These are phyloP conservation scores for Papilio aristodemus DNA, from an alignment of 1,140 invertebrate species.

Conservation along the genomic window DNA sequence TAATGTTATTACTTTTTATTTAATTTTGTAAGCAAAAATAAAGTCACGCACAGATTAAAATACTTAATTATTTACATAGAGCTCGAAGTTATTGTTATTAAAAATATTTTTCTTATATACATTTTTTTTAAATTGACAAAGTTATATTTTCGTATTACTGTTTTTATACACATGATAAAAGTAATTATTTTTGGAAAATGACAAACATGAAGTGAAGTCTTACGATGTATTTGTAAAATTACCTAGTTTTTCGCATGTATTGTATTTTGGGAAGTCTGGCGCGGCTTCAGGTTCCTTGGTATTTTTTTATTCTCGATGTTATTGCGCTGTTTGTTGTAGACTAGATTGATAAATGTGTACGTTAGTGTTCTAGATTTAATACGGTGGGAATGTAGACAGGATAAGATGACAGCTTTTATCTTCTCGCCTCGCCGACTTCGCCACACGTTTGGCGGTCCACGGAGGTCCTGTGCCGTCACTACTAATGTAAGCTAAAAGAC, in stretches of 20 bases:
- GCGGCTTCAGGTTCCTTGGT: not conserved
- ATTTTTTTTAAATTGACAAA: no score
- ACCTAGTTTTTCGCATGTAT: constrained; percentile 3
- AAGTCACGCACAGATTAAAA: no score
- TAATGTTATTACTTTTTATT: no score
- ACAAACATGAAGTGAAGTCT: not conserved
- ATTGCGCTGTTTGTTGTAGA: not conserved
- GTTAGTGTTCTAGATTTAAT: not conserved
- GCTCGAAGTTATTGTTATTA: no score
- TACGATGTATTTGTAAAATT: not conserved
- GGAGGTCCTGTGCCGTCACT: no score
- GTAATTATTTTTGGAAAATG: not conserved
- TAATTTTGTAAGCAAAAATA: no score
- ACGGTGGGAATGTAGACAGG: not conserved
- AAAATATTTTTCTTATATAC: no score
- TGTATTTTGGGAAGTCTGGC: not conserved
- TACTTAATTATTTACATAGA: no score
- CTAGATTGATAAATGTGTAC: constrained; percentile 4
- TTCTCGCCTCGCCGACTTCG: not conserved
- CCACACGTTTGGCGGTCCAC: not conserved
- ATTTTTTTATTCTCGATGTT: constrained; percentile 9
- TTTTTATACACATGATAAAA: no score
- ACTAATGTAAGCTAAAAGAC: no score
- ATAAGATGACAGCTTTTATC: not conserved
- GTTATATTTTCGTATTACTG: no score